Conservation (phyloP, 2,113 vertebrate genomes). For the Egretta garzetta region DNA sequence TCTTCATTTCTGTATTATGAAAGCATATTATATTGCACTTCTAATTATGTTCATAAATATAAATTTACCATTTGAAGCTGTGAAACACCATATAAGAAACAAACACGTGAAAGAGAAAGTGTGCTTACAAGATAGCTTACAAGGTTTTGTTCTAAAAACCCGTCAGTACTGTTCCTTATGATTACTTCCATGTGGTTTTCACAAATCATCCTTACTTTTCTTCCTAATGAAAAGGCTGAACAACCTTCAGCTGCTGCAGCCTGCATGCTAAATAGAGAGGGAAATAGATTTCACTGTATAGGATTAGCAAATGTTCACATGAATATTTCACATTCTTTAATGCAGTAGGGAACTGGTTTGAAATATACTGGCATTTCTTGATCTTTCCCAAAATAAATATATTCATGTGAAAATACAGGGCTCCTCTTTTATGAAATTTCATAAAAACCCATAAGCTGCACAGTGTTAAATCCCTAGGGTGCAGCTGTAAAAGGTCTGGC, state of each 20-base stretch:
- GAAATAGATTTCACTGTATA: background rate
- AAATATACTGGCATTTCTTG: constrained; percentile 28
- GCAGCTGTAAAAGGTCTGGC: constrained; percentile 13
- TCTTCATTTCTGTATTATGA: background rate
- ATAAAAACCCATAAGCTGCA: background rate
- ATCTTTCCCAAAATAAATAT: constrained; percentile 19
- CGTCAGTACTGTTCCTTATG: background rate
- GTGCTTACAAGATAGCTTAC: background rate
- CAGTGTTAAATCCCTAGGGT: background rate
- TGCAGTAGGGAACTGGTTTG: background rate
- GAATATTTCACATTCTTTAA: constrained; percentile 51
- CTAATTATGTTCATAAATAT: background rate
- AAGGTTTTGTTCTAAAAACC: background rate
- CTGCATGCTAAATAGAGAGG: constrained; percentile 34
- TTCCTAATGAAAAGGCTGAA: constrained; percentile 31
- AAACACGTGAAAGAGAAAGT: background rate
- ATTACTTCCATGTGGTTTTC: constrained; percentile 27
- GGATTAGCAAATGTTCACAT: constrained; percentile 35
- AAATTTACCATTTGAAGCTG: background rate
- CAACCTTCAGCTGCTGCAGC: constrained; percentile 21
- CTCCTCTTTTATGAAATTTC: constrained; percentile 3
- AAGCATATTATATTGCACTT: background rate
- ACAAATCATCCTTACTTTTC: constrained; percentile 15
- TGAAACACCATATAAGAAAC: background rate
- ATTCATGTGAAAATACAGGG: constrained; percentile 15